Base-by-base conservation (phyloP, 2,888 invertebrate species). In the Tiliacea citrago region DNA sequence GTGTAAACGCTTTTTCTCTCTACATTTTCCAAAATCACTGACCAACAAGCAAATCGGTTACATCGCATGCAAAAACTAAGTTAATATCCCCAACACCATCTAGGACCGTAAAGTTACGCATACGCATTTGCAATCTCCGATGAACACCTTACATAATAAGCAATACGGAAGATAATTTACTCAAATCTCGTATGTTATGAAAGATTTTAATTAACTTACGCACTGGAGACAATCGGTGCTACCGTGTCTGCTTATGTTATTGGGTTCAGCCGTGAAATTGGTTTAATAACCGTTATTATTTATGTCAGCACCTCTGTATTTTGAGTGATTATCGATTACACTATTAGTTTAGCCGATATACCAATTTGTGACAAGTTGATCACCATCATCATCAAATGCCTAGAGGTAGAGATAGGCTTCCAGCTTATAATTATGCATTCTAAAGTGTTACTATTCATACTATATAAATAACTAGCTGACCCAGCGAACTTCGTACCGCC, bases 101-200 rank as follows among this genome's bases (percentile, higher is more conserved):
- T 73, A 73, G 35, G 74, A 68, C 61, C 53, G 61, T 62, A 57
- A 62, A 77, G 78, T 86, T 79, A 69, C 73, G 80, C 77, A 74
- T 82, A 84, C 77, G 72, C 77, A 79, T 86, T 82, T 84, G 68
- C 82, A 62, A 82, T 83, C 76, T 51, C 61, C 84, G 77, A 87
- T 84, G 74, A 78, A 68, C 73, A 76, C 76, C 61, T 77, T 88
- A 79, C 79, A 71, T 85, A 88, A 86, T 49, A 70, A 68, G 83
- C 61, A 77, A 75, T 73, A 81, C 81, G 87, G 82, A 87, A 87
- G 77, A 77, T 72, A 84, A 63, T 77, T 75, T 79, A 81, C 68
- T 71, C 77, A 75, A 75, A 69, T 69, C 69, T 51, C 51, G 79
- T 81, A 75, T 81, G 86, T 82, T 81, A 84, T 79, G 83, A 79